A percentile compares a stretch with the other conserved stretches of the same genome.
Conservation (phyloP, 2,888 invertebrate genomes). For the Rhingia campestris region DNA sequence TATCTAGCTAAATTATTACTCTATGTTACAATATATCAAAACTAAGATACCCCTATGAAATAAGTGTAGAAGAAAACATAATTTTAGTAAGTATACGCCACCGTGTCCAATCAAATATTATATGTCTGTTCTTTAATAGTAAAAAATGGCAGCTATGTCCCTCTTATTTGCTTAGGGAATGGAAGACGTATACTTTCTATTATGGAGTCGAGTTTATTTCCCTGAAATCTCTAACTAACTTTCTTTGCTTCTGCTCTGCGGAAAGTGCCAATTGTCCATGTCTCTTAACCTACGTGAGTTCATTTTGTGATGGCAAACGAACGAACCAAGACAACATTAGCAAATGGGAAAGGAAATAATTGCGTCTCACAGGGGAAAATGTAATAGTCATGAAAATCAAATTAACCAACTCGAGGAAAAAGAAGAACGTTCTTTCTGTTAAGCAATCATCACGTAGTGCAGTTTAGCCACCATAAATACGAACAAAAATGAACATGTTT, state of each 20-base stretch:
- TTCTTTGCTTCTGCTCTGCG: conserved; percentile 18
- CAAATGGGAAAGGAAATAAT: conserved; percentile 15
- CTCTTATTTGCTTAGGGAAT: not conserved
- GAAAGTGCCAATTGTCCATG: conserved; percentile 44
- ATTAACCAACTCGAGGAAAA: conserved; percentile 39
- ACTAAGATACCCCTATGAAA: too few relatives aligned
- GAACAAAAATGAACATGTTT: conserved; percentile 2
- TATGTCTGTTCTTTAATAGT: not conserved
- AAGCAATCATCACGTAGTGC: conserved; percentile 34
- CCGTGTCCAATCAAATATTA: conserved; percentile 17
- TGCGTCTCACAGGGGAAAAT: conserved; percentile 33
- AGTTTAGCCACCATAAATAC: conserved; percentile 40
- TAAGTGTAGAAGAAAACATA: too few relatives aligned
- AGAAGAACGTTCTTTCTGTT: conserved; percentile 8
- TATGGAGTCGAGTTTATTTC: conserved; percentile 25
- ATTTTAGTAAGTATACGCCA: conserved; percentile 46
- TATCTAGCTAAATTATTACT: too few relatives aligned
- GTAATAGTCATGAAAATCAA: conserved; percentile 41
- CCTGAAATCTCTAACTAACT: conserved; percentile 44
- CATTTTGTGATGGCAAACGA: conserved; percentile 16
- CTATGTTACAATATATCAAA: too few relatives aligned
- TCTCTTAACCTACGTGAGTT: conserved; percentile 33
- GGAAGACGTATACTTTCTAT: not conserved
- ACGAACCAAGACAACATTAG: conserved; percentile 1
- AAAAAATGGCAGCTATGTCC: conserved; percentile 10